Conservation (phyloP, 2,113 vertebrate species). For the Podiceps cristatus region DNA sequence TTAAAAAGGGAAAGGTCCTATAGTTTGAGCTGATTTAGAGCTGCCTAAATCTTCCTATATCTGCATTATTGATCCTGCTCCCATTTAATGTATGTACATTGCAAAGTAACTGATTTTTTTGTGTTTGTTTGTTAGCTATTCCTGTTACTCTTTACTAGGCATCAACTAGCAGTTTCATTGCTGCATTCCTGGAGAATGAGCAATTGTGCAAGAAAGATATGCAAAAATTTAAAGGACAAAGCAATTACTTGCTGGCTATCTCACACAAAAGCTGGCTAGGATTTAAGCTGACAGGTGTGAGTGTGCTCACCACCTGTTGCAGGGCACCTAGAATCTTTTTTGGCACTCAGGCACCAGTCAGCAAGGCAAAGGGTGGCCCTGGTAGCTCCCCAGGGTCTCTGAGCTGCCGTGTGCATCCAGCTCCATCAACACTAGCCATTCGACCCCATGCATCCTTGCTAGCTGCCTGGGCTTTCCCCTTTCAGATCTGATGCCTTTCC, state of each 20-base stretch:
- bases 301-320: background rate
- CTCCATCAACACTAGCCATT: background rate
- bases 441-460: accelerated
- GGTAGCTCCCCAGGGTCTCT: accelerated
- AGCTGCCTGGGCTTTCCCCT: accelerated
- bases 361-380: background rate
- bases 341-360: background rate
- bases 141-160: background rate
- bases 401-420: background rate
- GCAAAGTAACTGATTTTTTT: background rate
- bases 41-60: background rate
- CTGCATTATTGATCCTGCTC: background rate
- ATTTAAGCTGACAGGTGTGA: background rate
- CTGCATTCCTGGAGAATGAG: background rate
- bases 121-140: background rate
- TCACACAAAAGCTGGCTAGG: background rate
- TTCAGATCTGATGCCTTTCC: background rate
- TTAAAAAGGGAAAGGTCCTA: background rate
- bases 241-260: background rate
- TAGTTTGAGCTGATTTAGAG: background rate
- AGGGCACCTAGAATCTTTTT: background rate
- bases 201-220: background rate
- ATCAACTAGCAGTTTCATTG: background rate
- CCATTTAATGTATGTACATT: background rate
- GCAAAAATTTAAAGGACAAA: background rate